Conservation (phyloP, 1,140 invertebrate species). For the Uloborus diversus region DNA sequence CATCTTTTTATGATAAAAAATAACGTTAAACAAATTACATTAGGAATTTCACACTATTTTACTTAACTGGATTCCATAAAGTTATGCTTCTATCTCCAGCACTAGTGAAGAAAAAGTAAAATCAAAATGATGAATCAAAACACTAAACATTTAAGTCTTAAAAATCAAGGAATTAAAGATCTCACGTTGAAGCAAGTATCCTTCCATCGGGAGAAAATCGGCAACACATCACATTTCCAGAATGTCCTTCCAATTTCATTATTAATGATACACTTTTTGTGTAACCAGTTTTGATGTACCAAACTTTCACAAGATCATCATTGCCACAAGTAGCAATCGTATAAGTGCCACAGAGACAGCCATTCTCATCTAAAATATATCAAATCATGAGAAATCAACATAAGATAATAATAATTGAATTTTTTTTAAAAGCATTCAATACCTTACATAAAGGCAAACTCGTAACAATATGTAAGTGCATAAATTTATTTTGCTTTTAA, state of each 20-base stretch:
- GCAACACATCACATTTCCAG: conserved; percentile 70
- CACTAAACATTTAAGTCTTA: neutral
- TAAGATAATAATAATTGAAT: neutral
- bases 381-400: neutral
- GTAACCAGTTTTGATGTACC: conserved; percentile 71
- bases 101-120: conserved; percentile 60
- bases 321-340: conserved; percentile 76
- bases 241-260: conserved; percentile 59
- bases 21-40: too few relatives aligned
- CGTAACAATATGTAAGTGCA: too few relatives aligned
- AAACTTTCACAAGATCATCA: conserved; percentile 78
- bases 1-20: too few relatives aligned
- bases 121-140: neutral
- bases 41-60: too few relatives aligned
- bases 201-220: conserved; percentile 72
- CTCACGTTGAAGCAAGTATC: conserved; percentile 71
- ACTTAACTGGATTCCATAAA: conserved; percentile 75
- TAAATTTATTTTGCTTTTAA: too few relatives aligned
- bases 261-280: conserved; percentile 60
- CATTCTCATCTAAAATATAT: conserved; percentile 49
- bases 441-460: too few relatives aligned
- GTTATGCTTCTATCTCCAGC: conserved; percentile 77
- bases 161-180: neutral
- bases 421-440: neutral
- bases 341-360: conserved; percentile 64